A percentile compares a stretch with the other conserved stretches of the same genome.
These are phyloP conservation scores for Jaculus jaculus DNA, from an alignment of 2,113 vertebrate species.

Conservation along the genomic window DNA sequence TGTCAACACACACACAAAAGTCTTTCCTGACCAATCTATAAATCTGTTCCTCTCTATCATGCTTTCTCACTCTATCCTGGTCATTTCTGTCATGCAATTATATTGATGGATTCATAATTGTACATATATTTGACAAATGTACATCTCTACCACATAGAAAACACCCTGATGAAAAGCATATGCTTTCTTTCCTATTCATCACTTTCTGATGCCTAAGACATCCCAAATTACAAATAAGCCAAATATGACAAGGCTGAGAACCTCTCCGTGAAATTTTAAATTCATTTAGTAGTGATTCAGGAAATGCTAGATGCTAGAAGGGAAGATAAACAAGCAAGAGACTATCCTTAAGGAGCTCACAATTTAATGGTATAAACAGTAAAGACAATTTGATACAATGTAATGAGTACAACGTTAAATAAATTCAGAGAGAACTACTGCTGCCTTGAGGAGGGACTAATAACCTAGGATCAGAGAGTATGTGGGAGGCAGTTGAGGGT, in stretches of 20 bases:
- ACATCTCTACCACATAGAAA: neutral
- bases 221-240: neutral
- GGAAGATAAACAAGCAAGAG: neutral
- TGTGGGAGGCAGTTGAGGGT: neutral
- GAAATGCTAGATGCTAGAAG: neutral
- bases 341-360: neutral
- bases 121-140: neutral
- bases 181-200: neutral
- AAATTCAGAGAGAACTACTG: neutral
- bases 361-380: neutral
- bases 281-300: neutral
- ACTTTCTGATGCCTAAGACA: neutral
- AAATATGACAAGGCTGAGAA: neutral
- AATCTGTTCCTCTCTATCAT: neutral
- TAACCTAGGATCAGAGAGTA: neutral
- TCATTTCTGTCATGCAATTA: neutral
- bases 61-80: neutral
- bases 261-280: neutral
- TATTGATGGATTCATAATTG: neutral
- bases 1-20: neutral
- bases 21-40: neutral
- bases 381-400: neutral
- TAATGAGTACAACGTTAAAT: neutral
- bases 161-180: neutral
- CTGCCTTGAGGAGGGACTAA: neutral